Evolutionary conservation across 2,797 vertebrate genomes (phyloP), one percentile per base, ranked within the genome.

Genomic region (Cryptoblepharus egeriae): DNA sequence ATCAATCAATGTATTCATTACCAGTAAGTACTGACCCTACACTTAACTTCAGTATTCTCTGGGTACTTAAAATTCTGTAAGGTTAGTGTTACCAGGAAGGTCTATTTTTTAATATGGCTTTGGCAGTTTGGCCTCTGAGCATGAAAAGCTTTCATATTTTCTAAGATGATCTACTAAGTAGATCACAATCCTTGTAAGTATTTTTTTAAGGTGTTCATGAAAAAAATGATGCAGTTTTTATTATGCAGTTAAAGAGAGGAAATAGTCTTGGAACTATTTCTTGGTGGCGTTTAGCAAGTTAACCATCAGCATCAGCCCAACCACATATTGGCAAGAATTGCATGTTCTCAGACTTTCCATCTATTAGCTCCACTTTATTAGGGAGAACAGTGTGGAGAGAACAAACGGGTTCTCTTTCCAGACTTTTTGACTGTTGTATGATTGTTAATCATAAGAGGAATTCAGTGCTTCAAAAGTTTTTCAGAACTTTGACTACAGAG

Each of bases 241-340:
- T 83, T 87, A 64, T 65, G 82, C 87, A 91, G 76, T 92, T 95
- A 93, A 94, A 93, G 80, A 89, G 64, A 93, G 93, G 94, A 95
- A 96, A 94, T 89, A 80, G 16, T 72, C 81, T 93, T 92, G 90
- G 92, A 93, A 90, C 82, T 83, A n/a, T 91, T 75, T 45, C 37
- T 35, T 84, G 75, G 49, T 10, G 79, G 82, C 58, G 49, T 88
- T 95, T 81, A 80, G 75, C 86, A 92, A 93, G 90, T 88, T 92
- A 94, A 87, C 75, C 67, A 88, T 89, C 90, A 92, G 86, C 77
- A 45, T 2, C 75, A 91, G 84, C 77, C 89, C 90, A 88, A 79
- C 89, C 86, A 94, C 87, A 73, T 13, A 10, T 26, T 95, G 92
- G 92, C 92, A 88, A 90, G 78, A 92, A 74, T 82, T 37, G 87